Percentiles rank a stretch among this genome's conserved stretches.
Conservation (phyloP, 2,113 vertebrate species). For the Telmatochromis brichardi region DNA sequence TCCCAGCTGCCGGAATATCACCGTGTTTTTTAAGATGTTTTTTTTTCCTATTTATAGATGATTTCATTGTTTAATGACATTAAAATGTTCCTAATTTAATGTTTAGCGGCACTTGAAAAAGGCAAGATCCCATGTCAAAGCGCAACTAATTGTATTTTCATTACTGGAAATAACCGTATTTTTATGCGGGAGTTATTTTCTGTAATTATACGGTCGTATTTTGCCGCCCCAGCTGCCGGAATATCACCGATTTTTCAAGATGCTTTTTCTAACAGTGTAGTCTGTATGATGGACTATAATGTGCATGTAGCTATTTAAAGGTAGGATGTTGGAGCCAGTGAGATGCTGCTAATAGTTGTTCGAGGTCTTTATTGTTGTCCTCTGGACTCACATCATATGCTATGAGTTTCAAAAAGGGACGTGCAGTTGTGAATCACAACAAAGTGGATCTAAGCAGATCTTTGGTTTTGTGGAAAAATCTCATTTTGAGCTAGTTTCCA, state of each 20-base stretch:
- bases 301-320: not conserved
- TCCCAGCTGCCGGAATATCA: too few relatives aligned
- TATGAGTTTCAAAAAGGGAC: not conserved
- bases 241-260: fast-evolving
- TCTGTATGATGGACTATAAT: not conserved
- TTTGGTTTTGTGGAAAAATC: not conserved
- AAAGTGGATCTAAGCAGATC: not conserved
- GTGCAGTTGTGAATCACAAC: not conserved
- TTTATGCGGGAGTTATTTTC: too few relatives aligned
- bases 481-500: not conserved
- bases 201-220: too few relatives aligned
- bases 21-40: too few relatives aligned
- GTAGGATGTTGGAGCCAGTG: not conserved
- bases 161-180: too few relatives aligned
- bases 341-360: not conserved
- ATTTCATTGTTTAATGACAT: too few relatives aligned
- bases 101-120: fast-evolving
- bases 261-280: too few relatives aligned
- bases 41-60: too few relatives aligned
- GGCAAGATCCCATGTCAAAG: fast-evolving
- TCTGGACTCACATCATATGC: not conserved
- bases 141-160: fast-evolving
- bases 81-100: too few relatives aligned
- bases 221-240: too few relatives aligned
- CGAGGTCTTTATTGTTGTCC: not conserved